Conservation (phyloP, 2,797 vertebrate genomes). For the Enteromius viviparus region DNA sequence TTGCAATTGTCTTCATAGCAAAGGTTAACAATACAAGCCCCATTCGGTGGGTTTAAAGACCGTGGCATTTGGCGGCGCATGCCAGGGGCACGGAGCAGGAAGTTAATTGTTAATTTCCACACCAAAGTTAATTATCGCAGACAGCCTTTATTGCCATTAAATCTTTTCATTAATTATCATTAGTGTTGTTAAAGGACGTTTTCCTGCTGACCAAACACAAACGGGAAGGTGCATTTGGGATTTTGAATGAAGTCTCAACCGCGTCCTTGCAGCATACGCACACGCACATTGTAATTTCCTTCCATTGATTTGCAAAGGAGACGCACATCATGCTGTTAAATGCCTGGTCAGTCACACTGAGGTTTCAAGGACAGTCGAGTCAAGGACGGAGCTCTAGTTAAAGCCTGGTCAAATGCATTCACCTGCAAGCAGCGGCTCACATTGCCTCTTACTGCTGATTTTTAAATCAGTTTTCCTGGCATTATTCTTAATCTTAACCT, state of each 20-base stretch:
- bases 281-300: slow-evolving; percentile 31
- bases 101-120: slow-evolving; percentile 51
- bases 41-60: not conserved
- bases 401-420: slow-evolving; percentile 4
- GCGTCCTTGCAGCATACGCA: slow-evolving; percentile 17
- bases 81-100: slow-evolving; percentile 3
- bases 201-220: slow-evolving; percentile 46
- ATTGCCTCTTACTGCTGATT: not conserved
- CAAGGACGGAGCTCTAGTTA: slow-evolving; percentile 15
- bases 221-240: not conserved
- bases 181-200: slow-evolving; percentile 38
- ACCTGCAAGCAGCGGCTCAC: not conserved
- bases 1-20: not conserved
- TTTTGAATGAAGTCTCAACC: not conserved
- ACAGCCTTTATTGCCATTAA: slow-evolving; percentile 40
- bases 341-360: slow-evolving; percentile 24
- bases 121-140: slow-evolving; percentile 50
- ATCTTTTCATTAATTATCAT: slow-evolving; percentile 51
- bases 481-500: not conserved
- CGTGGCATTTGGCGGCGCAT: slow-evolving; percentile 11
- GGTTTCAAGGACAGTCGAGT: slow-evolving; percentile 24
- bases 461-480: not conserved
- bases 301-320: slow-evolving; percentile 44
- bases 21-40: slow-evolving; percentile 38
- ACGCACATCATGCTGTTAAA: slow-evolving; percentile 41